Evolutionary conservation across 1,140 invertebrate species (phyloP), one percentile per base, ranked within the genome.

Genomic region (Andricus grossulariae): DNA sequence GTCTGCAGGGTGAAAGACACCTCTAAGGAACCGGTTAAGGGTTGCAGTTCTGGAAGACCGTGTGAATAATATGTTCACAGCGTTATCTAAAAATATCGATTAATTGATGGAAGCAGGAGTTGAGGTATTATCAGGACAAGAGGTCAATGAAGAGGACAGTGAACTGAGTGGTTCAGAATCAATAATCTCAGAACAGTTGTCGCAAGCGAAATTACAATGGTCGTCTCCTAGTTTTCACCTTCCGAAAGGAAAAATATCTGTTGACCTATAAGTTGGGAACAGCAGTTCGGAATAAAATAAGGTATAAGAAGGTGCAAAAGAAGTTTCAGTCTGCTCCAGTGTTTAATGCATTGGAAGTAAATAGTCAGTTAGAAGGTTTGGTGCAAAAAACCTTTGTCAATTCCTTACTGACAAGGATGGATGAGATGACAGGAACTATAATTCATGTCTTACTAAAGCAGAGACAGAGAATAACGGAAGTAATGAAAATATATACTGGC

Each of bases 291-390:
- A 82, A 84, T 55, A 86, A 82, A 45, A 81, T 86, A 13, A 45
- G 79, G 15, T 84, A 85, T 55, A 79, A 57, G n/a, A 81, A 86
- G 3, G 79, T 80, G 6, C 79, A 85, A 19, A 83, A 85, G 50
- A 82, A 75, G 25, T 76, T 85, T 6, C 80, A 85, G n/a, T 82
- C 85, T 1, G 77, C 76, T 32, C 83, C 81, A 49, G 83, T 79
- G 1, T 83, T 83, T 76, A 66, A 74, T 52, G 51, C 77, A 12
- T 66, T 83, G 19, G 19, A 57, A 57, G 19, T 57, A 25, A 57
- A 57, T 13, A 19, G 19, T 57, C 55, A 25, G 13, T n/a, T 71
- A 21, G 18, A 71, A 71, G 50, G 72, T 51, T 54, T 52, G 19
- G 2, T 25, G 25, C 55, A 57, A 25, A 57, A 57, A 57, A n/a